Evolutionary conservation across 2,113 vertebrate genomes (phyloP).

Genomic region (Ptilorrhoa leucosticta): DNA sequence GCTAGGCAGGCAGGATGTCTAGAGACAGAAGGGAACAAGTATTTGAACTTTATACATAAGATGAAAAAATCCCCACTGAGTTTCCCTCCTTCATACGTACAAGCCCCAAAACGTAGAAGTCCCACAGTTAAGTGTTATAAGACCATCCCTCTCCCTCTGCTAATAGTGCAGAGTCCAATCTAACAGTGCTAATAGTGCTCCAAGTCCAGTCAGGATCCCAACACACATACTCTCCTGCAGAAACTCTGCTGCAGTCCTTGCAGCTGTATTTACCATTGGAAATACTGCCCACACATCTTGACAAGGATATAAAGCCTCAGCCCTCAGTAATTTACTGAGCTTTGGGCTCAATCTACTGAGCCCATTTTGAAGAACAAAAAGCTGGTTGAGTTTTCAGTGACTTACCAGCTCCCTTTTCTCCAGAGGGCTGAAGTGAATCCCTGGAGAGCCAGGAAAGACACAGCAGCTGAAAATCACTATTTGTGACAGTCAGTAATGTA

Average conservation of each 20-base stretch:
- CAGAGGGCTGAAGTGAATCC: not conserved
- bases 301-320: not conserved
- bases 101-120: not conserved
- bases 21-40: not conserved
- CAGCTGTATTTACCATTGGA: not conserved
- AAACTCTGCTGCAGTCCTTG: not conserved
- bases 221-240: not conserved
- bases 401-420: not conserved
- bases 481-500: not conserved
- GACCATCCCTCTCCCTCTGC: not conserved
- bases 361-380: not conserved
- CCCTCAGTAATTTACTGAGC: not conserved
- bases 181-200: not conserved
- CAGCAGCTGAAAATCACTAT: fast-evolving
- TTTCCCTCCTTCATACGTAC: not conserved
- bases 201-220: not conserved
- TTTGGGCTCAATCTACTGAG: not conserved
- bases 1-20: not conserved
- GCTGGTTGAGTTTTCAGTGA: not conserved
- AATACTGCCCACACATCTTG: not conserved
- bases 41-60: not conserved
- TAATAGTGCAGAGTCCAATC: too few species aligned
- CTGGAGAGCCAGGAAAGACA: not conserved
- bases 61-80: not conserved
- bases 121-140: not conserved